These are phyloP conservation scores for Alectoris magna DNA, from an alignment of 2,797 vertebrate species.

Conservation along the genomic window DNA sequence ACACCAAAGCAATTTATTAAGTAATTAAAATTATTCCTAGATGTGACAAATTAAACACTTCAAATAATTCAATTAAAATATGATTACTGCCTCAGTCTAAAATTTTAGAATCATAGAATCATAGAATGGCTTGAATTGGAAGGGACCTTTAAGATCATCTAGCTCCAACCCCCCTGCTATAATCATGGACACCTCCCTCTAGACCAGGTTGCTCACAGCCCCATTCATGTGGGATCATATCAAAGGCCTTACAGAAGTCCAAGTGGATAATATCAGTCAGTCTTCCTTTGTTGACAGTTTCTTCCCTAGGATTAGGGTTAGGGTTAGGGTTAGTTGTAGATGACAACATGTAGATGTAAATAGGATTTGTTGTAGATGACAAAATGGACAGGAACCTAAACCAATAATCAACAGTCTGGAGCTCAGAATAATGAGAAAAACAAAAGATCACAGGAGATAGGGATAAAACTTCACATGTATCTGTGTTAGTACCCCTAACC, in stretches of 20 bases:
- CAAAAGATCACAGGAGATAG: not conserved
- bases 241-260: not conserved
- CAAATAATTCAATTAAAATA: slow-evolving; percentile 60
- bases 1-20: slow-evolving; percentile 54
- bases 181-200: no score
- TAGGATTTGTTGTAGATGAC: not conserved
- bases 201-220: no score
- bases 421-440: not conserved
- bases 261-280: not conserved
- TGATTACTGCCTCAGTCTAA: not conserved
- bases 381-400: not conserved
- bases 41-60: slow-evolving; percentile 48
- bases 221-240: not conserved
- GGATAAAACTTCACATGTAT: not conserved
- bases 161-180: no score
- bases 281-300: not conserved
- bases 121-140: no score
- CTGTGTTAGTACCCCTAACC: not conserved
- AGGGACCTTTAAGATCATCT: no score
- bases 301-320: not conserved
- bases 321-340: not conserved
- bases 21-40: slow-evolving; percentile 50
- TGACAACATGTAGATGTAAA: not conserved
- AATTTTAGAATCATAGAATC: not conserved
- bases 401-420: accelerated